Evolutionary conservation across 2,113 vertebrate species (phyloP), one percentile per base, ranked within the genome.

Genomic region (Ptyas mucosa): DNA sequence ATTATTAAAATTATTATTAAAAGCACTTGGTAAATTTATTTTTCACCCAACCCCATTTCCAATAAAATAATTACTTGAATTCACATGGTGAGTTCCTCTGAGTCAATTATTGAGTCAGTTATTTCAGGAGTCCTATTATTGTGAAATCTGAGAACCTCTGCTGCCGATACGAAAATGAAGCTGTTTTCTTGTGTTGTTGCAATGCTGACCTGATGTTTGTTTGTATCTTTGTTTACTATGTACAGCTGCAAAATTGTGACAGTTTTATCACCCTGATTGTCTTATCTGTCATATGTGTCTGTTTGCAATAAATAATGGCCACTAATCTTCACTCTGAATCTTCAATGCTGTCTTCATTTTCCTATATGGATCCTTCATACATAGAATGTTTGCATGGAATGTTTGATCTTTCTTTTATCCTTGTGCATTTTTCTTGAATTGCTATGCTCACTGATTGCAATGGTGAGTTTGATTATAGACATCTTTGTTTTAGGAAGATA

Each of bases 201-300:
- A 54, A 85, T 69, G 90, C 8, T 46, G 24, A 20, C 53, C 92
- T 2, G 69, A 46, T 0, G 0, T 90, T 94, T 57, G 87, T 58
- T 86, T 15, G 15, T 34, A 39, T 43, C 85, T 91, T 89, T 89
- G 88, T 94, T 93, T 93, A 12, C 91, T 52, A 23, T 1, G 14
- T 6, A 10, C 46, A 57, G 52, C 29, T 5, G 20, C 12, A 64
- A 88, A 58, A 39, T n/a, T 58, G 85, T 87, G 93, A 87, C 57
- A 55, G 90, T n/a, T 94, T 43, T 46, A 91, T 9, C 46, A 89
- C 86, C 2, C 0, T 51, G 88, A 87, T 94, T 87, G 55, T 93
- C 85, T 91, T 24, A 91, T 57, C 92, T 15, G 29, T 52, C 85
- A 64, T 2, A 3, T 85, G 89, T 3, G 15, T 88, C 54, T 34